Base-by-base conservation (phyloP, 2,888 invertebrate genomes). In the Anthoptus insignis region DNA sequence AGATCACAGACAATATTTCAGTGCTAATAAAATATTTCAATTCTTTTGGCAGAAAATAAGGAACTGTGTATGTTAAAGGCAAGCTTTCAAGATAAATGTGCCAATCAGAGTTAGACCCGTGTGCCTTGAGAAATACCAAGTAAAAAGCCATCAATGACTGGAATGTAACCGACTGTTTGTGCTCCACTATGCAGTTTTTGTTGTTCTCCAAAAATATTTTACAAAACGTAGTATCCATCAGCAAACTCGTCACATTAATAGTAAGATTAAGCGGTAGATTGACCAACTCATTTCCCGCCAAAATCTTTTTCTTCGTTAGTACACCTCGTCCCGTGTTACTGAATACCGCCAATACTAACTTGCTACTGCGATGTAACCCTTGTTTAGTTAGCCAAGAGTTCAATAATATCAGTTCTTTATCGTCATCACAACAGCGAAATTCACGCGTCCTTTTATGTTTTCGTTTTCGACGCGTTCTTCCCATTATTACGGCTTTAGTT, bases 121-220 rank as follows among this genome's bases (percentile, higher is more conserved):
- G 91, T 75, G 95, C 94, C 74, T 90, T 94, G 81, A 97, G 96
- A 81, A 94, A 94, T 45, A 96, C 82, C 34, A 99, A 83, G 88
- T 97, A 98, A 67, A 96, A 88, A 5, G 97, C 94, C 72, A 98
- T 85, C 22, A 97, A 86, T 68, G 96, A 95, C 76, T 97, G 97
- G 73, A 97, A 95, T 64, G 94, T 88, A 65, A 96, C 81, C 45
- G 83, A 81, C 75, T 81, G 70, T 72, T 84, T 81, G 83, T 83
- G 79, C 71, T 84, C 73, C 73, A 80, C 11, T 77, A 91, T 72
- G 94, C 95, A 81, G 87, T 93, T 77, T 88, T 83, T 67, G 83
- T 76, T 81, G 68, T 87, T 91, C 14, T 86, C 81, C 72, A 83
- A 77, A 86, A 93, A 84, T 76, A 90, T 79, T 75, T 83, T 75